Conservation (phyloP, 2,113 vertebrate species). For the Menura novaehollandiae region DNA sequence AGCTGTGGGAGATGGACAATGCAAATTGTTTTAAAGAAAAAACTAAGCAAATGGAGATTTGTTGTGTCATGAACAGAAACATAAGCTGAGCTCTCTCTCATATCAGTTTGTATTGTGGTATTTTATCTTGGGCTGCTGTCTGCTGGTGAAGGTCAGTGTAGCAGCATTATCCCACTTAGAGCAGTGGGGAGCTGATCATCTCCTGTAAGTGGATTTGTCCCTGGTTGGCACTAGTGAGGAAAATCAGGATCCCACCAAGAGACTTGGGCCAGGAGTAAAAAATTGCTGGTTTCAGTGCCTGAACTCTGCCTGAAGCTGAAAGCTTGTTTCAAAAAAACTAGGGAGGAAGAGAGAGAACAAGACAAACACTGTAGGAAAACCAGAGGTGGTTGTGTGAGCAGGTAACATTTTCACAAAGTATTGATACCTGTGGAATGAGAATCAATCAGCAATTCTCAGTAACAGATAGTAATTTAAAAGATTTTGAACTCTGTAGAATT, state of each 20-base stretch:
- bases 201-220: background rate
- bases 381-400: background rate
- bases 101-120: background rate
- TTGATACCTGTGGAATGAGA: background rate
- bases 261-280: background rate
- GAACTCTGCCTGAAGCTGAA: background rate
- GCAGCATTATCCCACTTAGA: background rate
- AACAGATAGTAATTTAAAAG: background rate
- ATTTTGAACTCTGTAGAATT: background rate
- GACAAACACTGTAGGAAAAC: background rate
- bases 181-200: background rate
- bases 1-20: background rate
- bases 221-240: background rate
- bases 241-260: background rate
- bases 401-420: background rate
- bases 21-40: background rate
- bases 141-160: background rate
- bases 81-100: background rate
- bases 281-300: background rate
- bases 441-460: background rate
- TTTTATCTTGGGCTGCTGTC: background rate
- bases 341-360: background rate
- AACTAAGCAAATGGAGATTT: background rate
- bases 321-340: background rate
- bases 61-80: background rate